A percentile compares a stretch with the other conserved stretches of the same genome.
Conservation (phyloP, 2,797 vertebrate genomes). For the Mus spretus region DNA sequence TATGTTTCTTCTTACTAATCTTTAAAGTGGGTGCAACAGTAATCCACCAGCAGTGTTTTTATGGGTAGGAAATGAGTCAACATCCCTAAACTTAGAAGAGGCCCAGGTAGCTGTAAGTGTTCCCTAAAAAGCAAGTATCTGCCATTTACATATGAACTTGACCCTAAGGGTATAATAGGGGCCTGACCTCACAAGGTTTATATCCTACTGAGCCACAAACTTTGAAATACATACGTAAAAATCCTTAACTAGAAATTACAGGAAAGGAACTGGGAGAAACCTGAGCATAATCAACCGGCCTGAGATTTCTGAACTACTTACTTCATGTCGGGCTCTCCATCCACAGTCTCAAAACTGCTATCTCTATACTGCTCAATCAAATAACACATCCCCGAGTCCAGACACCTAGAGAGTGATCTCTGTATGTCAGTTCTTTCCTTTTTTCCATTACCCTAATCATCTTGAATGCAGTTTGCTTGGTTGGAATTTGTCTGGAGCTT, state of each 20-base stretch:
- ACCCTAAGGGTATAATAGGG: background rate
- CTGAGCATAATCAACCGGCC: background rate
- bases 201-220: background rate
- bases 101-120: background rate
- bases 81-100: slow-evolving; percentile 9
- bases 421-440: background rate
- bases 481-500: slow-evolving; percentile 61
- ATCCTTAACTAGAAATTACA: background rate
- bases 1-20: background rate
- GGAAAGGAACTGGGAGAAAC: background rate
- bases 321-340: slow-evolving; percentile 2
- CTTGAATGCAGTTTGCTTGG: slow-evolving; percentile 61
- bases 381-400: background rate
- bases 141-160: background rate
- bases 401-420: background rate
- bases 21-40: background rate
- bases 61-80: background rate
- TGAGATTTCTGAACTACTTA: background rate
- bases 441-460: background rate
- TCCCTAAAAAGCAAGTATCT: background rate
- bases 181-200: background rate
- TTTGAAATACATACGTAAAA: slow-evolving; percentile 34
- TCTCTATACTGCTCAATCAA: background rate
- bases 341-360: slow-evolving; percentile 28
- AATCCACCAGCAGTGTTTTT: background rate